These are phyloP conservation scores for Ovibos moschatus DNA, from an alignment of 2,113 vertebrate genomes.

Conservation along the genomic window DNA sequence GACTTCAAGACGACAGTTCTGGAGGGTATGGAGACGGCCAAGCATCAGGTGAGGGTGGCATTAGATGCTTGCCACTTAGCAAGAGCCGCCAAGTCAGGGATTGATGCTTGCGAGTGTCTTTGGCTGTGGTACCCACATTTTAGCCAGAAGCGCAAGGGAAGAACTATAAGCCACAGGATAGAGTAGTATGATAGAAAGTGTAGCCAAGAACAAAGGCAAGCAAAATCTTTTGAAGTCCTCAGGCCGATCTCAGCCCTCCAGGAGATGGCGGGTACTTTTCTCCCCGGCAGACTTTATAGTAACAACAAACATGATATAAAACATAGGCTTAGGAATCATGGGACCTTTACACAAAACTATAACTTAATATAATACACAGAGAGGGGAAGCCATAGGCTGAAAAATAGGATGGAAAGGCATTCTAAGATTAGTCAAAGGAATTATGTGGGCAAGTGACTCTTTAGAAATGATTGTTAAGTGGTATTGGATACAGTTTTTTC, in stretches of 20 bases:
- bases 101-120: conserved; percentile 83
- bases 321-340: conserved; percentile 40
- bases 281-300: conserved; percentile 28
- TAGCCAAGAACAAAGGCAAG: conserved; percentile 59
- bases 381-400: not conserved
- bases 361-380: not conserved
- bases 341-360: conserved; percentile 43
- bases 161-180: conserved; percentile 9
- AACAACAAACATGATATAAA: not conserved
- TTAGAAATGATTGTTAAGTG: conserved; percentile 4
- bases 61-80: conserved; percentile 87
- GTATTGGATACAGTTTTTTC: not conserved
- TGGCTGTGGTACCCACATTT: conserved; percentile 70
- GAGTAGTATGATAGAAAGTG: conserved; percentile 4
- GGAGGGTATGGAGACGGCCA: conserved; percentile 90
- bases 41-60: conserved; percentile 89
- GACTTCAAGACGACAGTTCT: conserved; percentile 90
- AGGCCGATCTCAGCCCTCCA: conserved; percentile 84
- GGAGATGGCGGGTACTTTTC: conserved; percentile 67
- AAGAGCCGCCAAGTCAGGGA: conserved; percentile 83
- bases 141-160: conserved; percentile 70
- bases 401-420: not conserved
- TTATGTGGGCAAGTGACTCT: not conserved
- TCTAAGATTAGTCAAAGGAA: conserved; percentile 16
- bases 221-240: conserved; percentile 72